A percentile compares a stretch with the other conserved stretches of the same genome.
Evolutionary conservation across 2,113 vertebrate species (phyloP).

Genomic region (Choloepus hoffmanni): DNA sequence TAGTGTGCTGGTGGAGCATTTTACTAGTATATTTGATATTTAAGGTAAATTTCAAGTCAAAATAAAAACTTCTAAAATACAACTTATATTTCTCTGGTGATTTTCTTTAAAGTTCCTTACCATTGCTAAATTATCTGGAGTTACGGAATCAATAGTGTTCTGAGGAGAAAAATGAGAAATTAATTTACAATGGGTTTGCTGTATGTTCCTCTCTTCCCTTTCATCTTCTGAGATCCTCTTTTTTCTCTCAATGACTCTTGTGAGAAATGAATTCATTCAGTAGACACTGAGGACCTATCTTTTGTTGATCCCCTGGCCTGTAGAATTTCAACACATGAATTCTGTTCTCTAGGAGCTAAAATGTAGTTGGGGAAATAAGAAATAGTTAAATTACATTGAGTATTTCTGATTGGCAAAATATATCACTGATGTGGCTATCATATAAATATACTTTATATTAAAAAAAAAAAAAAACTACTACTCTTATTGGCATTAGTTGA

Average conservation of each 20-base stretch:
- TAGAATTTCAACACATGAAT: not conserved
- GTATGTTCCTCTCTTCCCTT: too few species aligned
- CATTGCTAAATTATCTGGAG: constrained; percentile 53
- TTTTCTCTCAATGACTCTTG: not conserved
- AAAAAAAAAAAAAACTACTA: not conserved
- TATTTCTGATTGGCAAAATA: constrained; percentile 29
- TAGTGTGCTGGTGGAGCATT: not conserved
- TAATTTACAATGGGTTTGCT: not conserved
- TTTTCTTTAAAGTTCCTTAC: constrained; percentile 69
- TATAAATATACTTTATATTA: not conserved
- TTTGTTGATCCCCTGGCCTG: not conserved
- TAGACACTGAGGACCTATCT: not conserved
- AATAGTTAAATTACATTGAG: not conserved
- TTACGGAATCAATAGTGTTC: not conserved
- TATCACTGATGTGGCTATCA: not conserved
- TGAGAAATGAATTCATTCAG: not conserved
- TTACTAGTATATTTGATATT: not conserved
- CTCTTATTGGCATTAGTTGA: not conserved
- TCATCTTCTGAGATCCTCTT: not conserved
- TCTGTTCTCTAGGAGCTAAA: not conserved
- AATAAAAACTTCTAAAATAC: not conserved
- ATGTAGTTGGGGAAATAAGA: not conserved
- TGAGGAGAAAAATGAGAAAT: constrained; percentile 48
- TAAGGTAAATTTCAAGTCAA: not conserved
- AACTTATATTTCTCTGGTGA: not conserved